phyloP scores from a whole-genome alignment of 2,888 invertebrate species.

The Eutolmus rufibarbis region DNA sequence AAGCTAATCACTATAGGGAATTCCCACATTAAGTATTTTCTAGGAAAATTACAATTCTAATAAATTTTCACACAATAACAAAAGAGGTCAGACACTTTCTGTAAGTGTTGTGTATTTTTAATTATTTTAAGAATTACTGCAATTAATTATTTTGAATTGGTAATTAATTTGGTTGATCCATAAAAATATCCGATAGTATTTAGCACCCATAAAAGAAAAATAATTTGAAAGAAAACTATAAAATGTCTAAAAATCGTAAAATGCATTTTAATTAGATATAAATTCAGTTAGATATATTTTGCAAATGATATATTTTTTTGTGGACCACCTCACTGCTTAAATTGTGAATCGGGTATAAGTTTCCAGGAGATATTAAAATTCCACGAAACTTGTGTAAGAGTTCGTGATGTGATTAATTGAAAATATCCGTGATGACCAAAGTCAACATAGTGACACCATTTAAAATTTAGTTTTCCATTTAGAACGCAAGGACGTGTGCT shows the following conservation, averaged over 20 bases:
- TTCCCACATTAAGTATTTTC: not conserved
- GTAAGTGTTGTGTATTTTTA: not conserved
- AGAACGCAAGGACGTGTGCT: not conserved
- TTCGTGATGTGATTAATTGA: not conserved
- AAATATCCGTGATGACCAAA: not conserved
- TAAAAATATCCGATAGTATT: too few species aligned
- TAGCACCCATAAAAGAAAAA: too few species aligned
- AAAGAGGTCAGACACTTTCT: not conserved
- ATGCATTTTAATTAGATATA: not conserved
- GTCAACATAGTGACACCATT: not conserved
- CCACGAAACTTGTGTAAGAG: not conserved
- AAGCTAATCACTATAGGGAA: not conserved
- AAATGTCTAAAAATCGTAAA: not conserved
- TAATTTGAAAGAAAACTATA: not conserved
- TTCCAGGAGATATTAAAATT: not conserved
- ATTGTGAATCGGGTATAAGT: not conserved
- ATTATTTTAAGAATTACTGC: not conserved
- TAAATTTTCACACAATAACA: not conserved
- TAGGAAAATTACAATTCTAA: not conserved
- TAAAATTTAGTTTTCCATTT: not conserved
- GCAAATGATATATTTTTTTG: not conserved
- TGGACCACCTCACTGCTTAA: not conserved
- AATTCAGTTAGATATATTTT: not conserved
- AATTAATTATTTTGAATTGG: not conserved
- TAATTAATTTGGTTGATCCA: not conserved